Conservation (phyloP, 2,113 vertebrate genomes). For the Sciurus niger region DNA sequence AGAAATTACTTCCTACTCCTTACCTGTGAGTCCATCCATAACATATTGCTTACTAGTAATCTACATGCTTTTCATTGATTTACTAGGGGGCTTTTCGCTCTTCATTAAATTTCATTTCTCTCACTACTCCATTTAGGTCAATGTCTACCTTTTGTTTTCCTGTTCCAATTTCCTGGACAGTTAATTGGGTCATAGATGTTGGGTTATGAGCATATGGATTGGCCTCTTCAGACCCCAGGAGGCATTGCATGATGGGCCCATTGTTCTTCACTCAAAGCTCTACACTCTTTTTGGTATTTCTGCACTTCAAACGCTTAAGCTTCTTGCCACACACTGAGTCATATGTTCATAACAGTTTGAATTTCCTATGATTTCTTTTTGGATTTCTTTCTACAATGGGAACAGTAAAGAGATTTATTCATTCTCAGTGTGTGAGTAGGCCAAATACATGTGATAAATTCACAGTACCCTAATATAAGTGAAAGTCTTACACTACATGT, state of each 20-base stretch:
- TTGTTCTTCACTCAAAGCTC: background rate
- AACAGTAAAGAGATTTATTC: background rate
- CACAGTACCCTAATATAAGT: background rate
- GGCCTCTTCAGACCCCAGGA: background rate
- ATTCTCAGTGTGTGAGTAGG: background rate
- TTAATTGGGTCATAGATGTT: background rate
- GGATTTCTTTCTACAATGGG: background rate
- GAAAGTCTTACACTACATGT: background rate
- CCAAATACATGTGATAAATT: background rate
- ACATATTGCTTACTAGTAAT: background rate
- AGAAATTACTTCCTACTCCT: background rate
- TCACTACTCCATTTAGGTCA: background rate
- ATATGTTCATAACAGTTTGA: background rate
- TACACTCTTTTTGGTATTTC: background rate
- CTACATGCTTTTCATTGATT: background rate
- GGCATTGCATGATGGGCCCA: background rate
- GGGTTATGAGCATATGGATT: background rate
- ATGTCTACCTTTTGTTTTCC: background rate
- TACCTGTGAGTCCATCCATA: background rate
- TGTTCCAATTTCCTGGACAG: background rate
- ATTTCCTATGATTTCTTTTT: background rate
- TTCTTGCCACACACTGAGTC: background rate
- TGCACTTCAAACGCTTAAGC: background rate
- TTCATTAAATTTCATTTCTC: background rate
- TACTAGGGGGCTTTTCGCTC: background rate